These are phyloP conservation scores for Bombylius discolor DNA, from an alignment of 2,888 invertebrate genomes.

Conservation along the genomic window DNA sequence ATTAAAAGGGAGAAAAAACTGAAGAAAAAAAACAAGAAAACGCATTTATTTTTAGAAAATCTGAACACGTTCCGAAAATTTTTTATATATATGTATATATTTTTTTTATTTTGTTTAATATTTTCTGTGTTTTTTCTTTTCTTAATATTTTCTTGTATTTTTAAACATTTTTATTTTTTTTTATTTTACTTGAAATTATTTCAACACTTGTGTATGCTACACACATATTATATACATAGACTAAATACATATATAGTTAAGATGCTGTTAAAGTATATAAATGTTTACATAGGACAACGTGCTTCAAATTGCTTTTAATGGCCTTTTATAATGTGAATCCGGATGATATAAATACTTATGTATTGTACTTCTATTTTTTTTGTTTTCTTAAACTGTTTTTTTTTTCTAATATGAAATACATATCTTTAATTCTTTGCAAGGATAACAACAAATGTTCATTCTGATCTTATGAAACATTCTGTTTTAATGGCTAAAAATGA, in stretches of 20 bases:
- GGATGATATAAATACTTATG: not conserved
- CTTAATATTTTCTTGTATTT: not conserved
- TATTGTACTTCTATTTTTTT: too few species aligned
- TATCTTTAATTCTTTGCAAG: not conserved
- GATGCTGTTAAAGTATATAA: constrained; percentile 2
- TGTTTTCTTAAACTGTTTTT: not conserved
- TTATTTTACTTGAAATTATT: not conserved
- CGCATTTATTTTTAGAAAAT: constrained; percentile 8
- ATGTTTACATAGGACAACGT: constrained; percentile 20
- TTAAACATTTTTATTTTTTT: not conserved
- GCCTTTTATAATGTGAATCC: constrained; percentile 15
- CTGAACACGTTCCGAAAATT: constrained; percentile 6
- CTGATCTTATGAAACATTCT: constrained; percentile 1
- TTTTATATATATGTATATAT: not conserved
- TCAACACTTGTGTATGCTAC: not conserved
- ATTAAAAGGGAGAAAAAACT: not conserved
- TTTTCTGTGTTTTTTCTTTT: not conserved
- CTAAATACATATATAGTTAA: not conserved
- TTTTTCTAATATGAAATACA: not conserved
- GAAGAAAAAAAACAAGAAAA: not conserved
- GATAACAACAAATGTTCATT: not conserved
- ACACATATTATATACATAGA: too few species aligned
- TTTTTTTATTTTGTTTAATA: not conserved
- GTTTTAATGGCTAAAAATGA: constrained; percentile 6
- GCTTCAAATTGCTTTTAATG: constrained; percentile 22